phyloP scores from a whole-genome alignment of 2,113 vertebrate genomes.

The Grantiella picta region DNA sequence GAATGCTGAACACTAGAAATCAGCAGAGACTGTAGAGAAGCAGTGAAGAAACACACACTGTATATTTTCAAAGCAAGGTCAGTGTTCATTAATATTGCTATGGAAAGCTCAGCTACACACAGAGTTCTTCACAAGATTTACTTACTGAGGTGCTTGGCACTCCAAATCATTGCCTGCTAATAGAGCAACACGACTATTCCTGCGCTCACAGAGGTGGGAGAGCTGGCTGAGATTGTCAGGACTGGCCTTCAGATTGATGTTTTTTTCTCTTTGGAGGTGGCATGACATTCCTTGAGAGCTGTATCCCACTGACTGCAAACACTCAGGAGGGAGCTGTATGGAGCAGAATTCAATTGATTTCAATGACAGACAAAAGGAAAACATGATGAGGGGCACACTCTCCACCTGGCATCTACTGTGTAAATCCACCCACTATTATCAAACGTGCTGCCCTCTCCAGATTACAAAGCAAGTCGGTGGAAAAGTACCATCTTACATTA shows the following conservation, averaged over 20 bases:
- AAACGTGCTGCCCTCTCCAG: neutral
- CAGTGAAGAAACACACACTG: conserved; percentile 29
- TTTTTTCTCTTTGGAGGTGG: neutral
- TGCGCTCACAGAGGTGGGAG: neutral
- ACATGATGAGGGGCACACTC: neutral
- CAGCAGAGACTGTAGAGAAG: neutral
- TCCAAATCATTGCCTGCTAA: neutral
- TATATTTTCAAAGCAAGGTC: conserved; percentile 56
- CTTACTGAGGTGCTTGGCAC: conserved; percentile 29
- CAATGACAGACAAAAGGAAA: neutral
- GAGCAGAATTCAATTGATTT: neutral
- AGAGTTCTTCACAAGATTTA: conserved; percentile 44
- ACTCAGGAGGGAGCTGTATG: neutral
- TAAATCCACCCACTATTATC: neutral
- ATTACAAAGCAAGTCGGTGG: neutral
- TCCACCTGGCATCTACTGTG: neutral
- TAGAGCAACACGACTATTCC: neutral
- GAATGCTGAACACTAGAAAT: neutral
- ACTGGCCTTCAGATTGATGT: neutral
- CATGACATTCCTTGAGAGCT: neutral
- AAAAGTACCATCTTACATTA: neutral
- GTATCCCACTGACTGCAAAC: neutral
- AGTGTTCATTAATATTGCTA: conserved; percentile 53
- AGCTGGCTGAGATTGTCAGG: neutral
- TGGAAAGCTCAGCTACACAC: conserved; percentile 39